A percentile compares a stretch with the other conserved stretches of the same genome.
These are phyloP conservation scores for Tachuris rubrigastra DNA, from an alignment of 2,113 vertebrate species.

Conservation along the genomic window DNA sequence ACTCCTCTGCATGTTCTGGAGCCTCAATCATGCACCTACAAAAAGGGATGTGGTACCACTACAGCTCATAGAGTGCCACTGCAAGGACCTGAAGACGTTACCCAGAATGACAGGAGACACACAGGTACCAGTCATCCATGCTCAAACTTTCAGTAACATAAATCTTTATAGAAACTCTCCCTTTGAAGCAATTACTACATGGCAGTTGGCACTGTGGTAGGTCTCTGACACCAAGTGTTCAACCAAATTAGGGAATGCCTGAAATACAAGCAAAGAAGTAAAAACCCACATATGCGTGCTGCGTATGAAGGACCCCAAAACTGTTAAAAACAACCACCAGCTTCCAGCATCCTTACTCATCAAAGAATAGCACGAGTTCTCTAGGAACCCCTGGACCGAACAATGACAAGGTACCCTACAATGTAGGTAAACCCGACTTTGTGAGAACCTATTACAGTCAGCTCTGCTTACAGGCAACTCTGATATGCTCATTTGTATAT, in stretches of 20 bases:
- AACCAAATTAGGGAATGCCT: not conserved
- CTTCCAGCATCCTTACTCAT: not conserved
- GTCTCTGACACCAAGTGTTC: not conserved
- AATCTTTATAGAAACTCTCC: not conserved
- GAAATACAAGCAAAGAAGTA: not conserved
- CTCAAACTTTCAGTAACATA: not conserved
- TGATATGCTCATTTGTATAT: not conserved
- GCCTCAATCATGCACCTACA: not conserved
- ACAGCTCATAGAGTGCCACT: not conserved
- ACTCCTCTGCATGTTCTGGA: not conserved
- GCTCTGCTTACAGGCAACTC: not conserved
- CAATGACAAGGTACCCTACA: not conserved
- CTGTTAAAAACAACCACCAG: not conserved
- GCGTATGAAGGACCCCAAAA: not conserved
- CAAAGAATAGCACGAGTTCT: not conserved
- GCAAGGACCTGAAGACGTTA: not conserved
- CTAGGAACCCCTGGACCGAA: not conserved
- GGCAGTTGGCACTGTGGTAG: not conserved
- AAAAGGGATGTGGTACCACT: rapidly evolving
- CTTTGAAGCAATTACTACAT: not conserved
- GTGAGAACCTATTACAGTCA: not conserved
- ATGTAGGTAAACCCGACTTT: not conserved
- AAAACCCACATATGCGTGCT: rapidly evolving
- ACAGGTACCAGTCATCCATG: not conserved
- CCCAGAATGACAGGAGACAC: not conserved